A percentile compares a stretch with the other conserved stretches of the same genome.
Evolutionary conservation across 1,140 invertebrate species (phyloP).

Genomic region (Diachasma alloeum): DNA sequence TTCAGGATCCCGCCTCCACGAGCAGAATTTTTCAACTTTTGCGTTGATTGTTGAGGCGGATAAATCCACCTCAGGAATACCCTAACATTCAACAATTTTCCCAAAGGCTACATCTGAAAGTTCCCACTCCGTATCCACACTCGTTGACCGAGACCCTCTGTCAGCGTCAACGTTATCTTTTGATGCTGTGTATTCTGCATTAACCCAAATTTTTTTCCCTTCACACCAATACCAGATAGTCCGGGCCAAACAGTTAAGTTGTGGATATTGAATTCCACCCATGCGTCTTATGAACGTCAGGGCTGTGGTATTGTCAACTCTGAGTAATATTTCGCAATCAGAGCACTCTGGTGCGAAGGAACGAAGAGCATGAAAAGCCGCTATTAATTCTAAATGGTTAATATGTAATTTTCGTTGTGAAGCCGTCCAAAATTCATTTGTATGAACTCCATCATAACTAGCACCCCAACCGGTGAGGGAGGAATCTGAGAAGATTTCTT

Average conservation of each 20-base stretch:
- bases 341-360: constrained; percentile 3
- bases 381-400: too few species aligned
- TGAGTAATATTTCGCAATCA: constrained; percentile 14
- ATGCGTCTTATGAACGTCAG: constrained; percentile 5
- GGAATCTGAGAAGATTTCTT: constrained; percentile 51
- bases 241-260: constrained; percentile 3
- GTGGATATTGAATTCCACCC: constrained; percentile 12
- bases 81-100: constrained; percentile 7
- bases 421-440: constrained; percentile 40
- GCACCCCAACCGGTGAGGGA: constrained; percentile 48
- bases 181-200: constrained; percentile 26
- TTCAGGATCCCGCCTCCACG: constrained; percentile 39
- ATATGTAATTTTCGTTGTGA: constrained; percentile 24
- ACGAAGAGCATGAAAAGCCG: constrained; percentile 3
- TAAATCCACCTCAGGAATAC: constrained; percentile 37
- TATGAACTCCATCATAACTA: constrained; percentile 30
- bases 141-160: neutral
- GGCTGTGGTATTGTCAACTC: constrained; percentile 17
- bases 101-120: too few species aligned
- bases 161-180: constrained; percentile 26
- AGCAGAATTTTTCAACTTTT: constrained; percentile 41
- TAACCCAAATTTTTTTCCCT: constrained; percentile 24
- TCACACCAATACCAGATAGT: constrained; percentile 28
- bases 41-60: constrained; percentile 40
- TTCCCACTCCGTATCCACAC: constrained; percentile 16